Evolutionary conservation across 2,113 vertebrate genomes (phyloP).

Genomic region (Onychorhynchus coronatus): DNA sequence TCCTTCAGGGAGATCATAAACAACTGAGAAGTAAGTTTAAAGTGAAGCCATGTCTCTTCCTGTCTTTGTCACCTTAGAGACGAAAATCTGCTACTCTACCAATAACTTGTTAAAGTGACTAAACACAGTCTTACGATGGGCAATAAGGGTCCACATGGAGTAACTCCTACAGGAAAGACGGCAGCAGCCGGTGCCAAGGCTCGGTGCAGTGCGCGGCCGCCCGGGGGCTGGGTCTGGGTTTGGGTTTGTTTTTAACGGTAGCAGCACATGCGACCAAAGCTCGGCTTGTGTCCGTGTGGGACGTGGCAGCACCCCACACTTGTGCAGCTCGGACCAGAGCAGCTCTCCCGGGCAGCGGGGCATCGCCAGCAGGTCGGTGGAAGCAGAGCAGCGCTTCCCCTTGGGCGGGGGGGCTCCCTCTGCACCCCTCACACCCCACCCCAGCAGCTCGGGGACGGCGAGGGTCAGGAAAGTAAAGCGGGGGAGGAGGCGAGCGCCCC

Average conservation of each 20-base stretch:
- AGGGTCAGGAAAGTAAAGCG: background rate
- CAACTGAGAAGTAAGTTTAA: background rate
- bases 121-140: rapidly evolving
- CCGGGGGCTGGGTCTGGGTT: background rate
- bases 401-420: background rate
- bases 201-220: background rate
- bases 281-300: background rate
- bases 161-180: rapidly evolving
- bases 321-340: background rate
- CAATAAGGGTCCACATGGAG: background rate
- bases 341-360: background rate
- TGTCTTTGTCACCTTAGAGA: background rate
- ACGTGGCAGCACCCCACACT: background rate
- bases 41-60: background rate
- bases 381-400: no score
- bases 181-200: background rate
- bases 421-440: background rate
- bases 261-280: background rate
- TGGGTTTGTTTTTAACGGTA: background rate
- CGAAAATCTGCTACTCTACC: background rate
- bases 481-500: no score
- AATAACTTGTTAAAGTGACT: background rate
- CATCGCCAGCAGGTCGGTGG: rapidly evolving
- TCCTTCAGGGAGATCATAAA: background rate
- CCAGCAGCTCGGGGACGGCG: background rate